Conservation (phyloP, 2,797 vertebrate genomes). For the Myiotriccus ornatus region DNA sequence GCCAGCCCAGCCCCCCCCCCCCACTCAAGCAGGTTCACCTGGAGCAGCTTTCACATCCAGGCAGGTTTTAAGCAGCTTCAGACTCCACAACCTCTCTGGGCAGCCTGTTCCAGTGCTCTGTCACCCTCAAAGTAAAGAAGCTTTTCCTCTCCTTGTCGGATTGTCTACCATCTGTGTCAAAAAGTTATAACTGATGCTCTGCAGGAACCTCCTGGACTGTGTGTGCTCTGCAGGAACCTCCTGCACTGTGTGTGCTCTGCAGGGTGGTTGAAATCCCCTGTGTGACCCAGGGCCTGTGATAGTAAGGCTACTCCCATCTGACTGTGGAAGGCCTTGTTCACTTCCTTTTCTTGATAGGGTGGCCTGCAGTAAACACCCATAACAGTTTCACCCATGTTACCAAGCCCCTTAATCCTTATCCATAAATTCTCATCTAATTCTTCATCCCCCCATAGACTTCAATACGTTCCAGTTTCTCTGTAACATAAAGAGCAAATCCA, state of each 20-base stretch:
- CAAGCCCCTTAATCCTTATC: background rate
- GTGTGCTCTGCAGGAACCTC: background rate
- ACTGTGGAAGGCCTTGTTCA: background rate
- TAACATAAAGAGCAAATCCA: background rate
- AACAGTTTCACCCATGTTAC: background rate
- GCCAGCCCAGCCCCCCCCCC: rapidly evolving
- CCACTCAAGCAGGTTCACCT: background rate
- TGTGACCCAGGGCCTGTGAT: background rate
- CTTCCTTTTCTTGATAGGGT: background rate
- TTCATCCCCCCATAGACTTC: background rate
- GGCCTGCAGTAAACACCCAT: background rate
- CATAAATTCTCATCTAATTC: background rate
- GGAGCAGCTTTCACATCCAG: background rate
- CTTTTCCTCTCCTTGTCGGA: background rate
- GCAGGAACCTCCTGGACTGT: no score
- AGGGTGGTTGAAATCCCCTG: background rate
- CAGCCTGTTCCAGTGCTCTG: background rate
- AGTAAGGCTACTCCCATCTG: background rate
- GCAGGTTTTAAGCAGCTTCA: background rate
- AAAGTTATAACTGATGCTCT: background rate
- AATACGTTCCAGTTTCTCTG: background rate
- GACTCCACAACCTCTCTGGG: background rate
- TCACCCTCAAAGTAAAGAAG: background rate
- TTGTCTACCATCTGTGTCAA: background rate
- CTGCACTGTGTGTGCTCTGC: background rate